Evolutionary conservation across 2,113 vertebrate genomes (phyloP), one percentile per base, ranked within the genome.

Genomic region (Amphilophus citrinellus): DNA sequence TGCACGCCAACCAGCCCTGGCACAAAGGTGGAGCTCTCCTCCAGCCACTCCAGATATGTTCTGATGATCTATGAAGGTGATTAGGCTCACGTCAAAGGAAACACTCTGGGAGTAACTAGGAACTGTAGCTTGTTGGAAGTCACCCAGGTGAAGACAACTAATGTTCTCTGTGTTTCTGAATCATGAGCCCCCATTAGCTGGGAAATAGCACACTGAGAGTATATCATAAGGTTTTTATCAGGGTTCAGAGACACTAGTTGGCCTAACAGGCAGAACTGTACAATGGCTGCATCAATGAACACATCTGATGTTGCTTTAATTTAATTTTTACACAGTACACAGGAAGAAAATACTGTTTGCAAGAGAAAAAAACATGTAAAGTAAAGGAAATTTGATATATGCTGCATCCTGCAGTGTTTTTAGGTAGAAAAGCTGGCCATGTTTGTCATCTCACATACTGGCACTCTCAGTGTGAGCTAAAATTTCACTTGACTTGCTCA

Each of bases 1-100:
- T 53, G 76, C 76, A 82, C 37, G 61, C 84, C 73, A 84, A 86
- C 61, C 27, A 66, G 80, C 84, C 87, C 88, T 35, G 77, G 86
- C 82, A 89, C 76, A 88, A 91, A 92, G 88, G 87, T 91, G 80
- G 81, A 92, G 77, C 84, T 88, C 85, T 88, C 80, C 62, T 66
- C 87, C 80, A 73, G 84, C 73, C 65, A 62, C 79, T 84, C 63
- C 68, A 85, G 60, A 88, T 86, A 77, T 58, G 66, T 50, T 73
- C 53, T 77, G 76, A 91, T 88, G 79, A 85, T 90, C 88, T 85
- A 84, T 83, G 77, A 79, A 86, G 76, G 77, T 83, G 82, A 86
- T 88, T 84, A 68, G 62, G 66, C 79, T 86, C 68, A 90, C 10
- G 63, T 90, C 60, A 81, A 76, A 83, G 76, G 58, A 61, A 82